Percentiles rank a stretch among this genome's conserved stretches.
These are phyloP conservation scores for Drosophila lini DNA, from an alignment of 1,140 invertebrate genomes.

Conservation along the genomic window DNA sequence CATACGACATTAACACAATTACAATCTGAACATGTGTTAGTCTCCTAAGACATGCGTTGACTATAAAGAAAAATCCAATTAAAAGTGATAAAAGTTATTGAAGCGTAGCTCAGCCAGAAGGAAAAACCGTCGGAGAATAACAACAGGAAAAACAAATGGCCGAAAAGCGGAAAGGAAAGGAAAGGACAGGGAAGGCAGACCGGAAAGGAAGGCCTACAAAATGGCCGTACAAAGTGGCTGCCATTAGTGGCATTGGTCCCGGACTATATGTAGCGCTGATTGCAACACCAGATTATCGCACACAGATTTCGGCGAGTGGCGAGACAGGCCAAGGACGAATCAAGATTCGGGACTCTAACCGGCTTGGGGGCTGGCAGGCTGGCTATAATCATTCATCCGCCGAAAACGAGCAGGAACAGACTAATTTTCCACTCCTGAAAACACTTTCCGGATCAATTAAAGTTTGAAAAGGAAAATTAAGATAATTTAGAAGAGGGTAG, in stretches of 20 bases:
- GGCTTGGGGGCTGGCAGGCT: neutral
- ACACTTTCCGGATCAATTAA: constrained; percentile 74
- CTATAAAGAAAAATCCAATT: constrained; percentile 83
- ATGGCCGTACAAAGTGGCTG: constrained; percentile 67
- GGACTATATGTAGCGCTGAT: constrained; percentile 44
- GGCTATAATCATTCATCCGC: constrained; percentile 31
- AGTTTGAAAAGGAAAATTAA: constrained; percentile 15
- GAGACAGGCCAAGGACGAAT: constrained; percentile 23
- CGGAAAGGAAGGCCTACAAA: constrained; percentile 40
- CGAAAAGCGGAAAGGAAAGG: neutral
- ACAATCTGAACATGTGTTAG: constrained; percentile 77
- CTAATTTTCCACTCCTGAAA: constrained; percentile 32
- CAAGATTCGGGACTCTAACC: neutral
- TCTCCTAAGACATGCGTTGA: constrained; percentile 73
- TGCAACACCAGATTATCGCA: constrained; percentile 74
- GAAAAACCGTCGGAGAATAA: constrained; percentile 24
- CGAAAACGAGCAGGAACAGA: constrained; percentile 24
- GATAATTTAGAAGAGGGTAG: constrained; percentile 25
- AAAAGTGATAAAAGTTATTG: constrained; percentile 83
- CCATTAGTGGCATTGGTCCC: constrained; percentile 60
- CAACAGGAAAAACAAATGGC: constrained; percentile 59
- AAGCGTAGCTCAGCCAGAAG: constrained; percentile 46
- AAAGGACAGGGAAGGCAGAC: constrained; percentile 22
- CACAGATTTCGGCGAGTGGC: constrained; percentile 40
- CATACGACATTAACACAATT: constrained; percentile 71